Evolutionary conservation across 2,888 invertebrate species (phyloP).

Genomic region (Sinotaia quadrata): DNA sequence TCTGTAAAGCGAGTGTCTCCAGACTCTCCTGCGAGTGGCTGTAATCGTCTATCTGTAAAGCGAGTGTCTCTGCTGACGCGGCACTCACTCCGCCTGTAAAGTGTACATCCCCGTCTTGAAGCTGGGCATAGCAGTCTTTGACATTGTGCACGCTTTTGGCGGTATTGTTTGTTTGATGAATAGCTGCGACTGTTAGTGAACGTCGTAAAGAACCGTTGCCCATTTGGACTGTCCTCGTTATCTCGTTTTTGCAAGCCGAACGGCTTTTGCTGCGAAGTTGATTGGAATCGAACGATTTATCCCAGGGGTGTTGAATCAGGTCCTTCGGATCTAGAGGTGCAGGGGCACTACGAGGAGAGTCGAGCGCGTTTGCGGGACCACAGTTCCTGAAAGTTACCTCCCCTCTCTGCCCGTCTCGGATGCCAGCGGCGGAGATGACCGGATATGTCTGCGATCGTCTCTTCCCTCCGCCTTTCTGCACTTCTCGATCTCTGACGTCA

Average conservation of each 20-base stretch:
- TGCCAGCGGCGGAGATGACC: background rate
- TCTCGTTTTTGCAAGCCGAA: background rate
- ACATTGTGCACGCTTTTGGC: slow-evolving; percentile 10
- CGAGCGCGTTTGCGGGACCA: background rate
- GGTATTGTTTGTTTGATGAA: background rate
- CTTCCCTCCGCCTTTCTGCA: background rate
- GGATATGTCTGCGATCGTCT: slow-evolving; percentile 15
- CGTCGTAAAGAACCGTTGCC: background rate
- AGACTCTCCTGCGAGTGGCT: background rate
- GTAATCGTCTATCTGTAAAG: no score
- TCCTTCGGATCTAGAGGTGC: background rate
- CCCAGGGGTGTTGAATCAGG: background rate
- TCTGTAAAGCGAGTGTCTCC: background rate
- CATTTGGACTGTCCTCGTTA: background rate
- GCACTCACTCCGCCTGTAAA: background rate
- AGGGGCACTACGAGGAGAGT: background rate
- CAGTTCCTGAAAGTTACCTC: background rate
- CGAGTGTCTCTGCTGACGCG: slow-evolving; percentile 6
- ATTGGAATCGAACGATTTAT: background rate
- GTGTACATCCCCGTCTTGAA: background rate
- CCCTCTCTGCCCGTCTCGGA: background rate
- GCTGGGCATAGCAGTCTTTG: background rate
- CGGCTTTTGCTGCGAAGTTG: no score
- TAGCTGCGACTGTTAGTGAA: background rate
- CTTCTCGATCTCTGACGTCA: slow-evolving; percentile 2